Evolutionary conservation across 2,797 vertebrate species (phyloP).

Genomic region (Channallabes apus): DNA sequence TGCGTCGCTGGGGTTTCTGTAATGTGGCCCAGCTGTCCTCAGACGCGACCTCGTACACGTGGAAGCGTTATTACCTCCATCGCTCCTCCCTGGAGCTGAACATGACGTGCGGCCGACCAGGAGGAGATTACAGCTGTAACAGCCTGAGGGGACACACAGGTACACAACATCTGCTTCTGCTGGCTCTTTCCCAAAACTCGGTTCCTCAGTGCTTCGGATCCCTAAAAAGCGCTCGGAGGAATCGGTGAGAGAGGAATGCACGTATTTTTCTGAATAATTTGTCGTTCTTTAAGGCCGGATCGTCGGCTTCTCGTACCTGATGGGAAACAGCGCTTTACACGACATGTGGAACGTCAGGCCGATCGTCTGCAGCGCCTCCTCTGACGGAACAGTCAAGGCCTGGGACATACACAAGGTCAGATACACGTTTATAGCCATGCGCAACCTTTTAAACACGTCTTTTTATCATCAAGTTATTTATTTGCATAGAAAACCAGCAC

Average conservation of each 20-base stretch:
- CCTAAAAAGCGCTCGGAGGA: neutral
- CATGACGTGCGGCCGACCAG: slow-evolving; percentile 72
- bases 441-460: neutral
- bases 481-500: too few species aligned
- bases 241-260: neutral
- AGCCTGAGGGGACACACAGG: slow-evolving; percentile 78
- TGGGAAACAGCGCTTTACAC: slow-evolving; percentile 56
- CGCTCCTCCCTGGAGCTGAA: slow-evolving; percentile 71
- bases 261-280: neutral
- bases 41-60: slow-evolving; percentile 61
- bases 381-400: slow-evolving; percentile 74
- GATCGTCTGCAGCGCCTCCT: slow-evolving; percentile 73
- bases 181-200: neutral
- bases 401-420: slow-evolving; percentile 74
- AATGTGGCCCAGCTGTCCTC: slow-evolving; percentile 62
- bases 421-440: neutral
- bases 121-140: slow-evolving; percentile 74
- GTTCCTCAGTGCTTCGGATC: neutral
- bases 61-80: slow-evolving; percentile 80
- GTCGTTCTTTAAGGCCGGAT: slow-evolving; percentile 68
- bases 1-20: slow-evolving; percentile 78
- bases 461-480: neutral
- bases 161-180: slow-evolving; percentile 21
- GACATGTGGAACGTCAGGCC: slow-evolving; percentile 60
- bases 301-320: slow-evolving; percentile 70